Evolutionary conservation across 2,797 vertebrate genomes (phyloP).

Genomic region (Coracias cyanogaster): DNA sequence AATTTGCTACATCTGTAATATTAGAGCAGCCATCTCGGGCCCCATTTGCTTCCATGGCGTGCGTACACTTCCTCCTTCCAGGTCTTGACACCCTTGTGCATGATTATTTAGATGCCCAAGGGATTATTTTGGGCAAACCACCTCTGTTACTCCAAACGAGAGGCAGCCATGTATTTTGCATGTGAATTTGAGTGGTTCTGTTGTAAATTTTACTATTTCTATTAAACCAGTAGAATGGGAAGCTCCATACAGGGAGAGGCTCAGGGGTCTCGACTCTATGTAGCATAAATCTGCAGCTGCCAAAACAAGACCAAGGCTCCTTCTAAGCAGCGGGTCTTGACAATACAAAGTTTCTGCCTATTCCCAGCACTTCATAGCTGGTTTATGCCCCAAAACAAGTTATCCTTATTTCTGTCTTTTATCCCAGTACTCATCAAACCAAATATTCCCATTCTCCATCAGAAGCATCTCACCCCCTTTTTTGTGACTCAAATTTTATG

Average conservation of each 20-base stretch:
- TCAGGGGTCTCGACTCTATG: neutral
- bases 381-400: neutral
- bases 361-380: neutral
- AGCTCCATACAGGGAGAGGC: neutral
- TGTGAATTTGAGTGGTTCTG: fast-evolving
- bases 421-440: neutral
- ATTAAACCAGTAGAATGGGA: neutral
- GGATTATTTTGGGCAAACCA: neutral
- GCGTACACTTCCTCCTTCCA: neutral
- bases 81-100: neutral
- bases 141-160: neutral
- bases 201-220: neutral
- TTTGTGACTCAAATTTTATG: neutral
- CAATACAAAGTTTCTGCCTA: neutral
- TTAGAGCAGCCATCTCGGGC: neutral
- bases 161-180: neutral
- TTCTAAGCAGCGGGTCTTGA: neutral
- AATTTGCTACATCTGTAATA: neutral
- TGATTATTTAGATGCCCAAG: neutral
- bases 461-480: neutral
- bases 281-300: neutral
- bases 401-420: neutral
- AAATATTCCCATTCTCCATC: neutral
- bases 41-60: neutral
- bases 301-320: neutral